Conservation (phyloP, 2,797 vertebrate species). For the Lagodon rhomboides region DNA sequence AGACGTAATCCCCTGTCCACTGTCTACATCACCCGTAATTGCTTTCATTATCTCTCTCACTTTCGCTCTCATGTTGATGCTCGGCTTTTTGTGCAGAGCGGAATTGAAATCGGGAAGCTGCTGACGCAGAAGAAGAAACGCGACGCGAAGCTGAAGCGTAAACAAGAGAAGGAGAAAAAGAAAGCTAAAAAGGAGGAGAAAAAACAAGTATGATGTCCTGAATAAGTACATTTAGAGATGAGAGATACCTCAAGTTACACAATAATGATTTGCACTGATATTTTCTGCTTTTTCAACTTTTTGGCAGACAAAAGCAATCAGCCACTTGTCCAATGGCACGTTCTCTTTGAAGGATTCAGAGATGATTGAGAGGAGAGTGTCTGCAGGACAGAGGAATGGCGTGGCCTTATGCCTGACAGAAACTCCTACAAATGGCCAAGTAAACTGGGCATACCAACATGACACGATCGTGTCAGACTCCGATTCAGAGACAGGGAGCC, state of each 20-base stretch:
- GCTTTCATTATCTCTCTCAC: conserved; percentile 55
- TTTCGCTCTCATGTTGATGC: conserved; percentile 42
- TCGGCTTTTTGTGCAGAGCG: conserved; percentile 82
- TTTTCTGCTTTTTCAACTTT: neutral
- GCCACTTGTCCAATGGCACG: conserved; percentile 9
- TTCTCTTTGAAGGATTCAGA: conserved; percentile 19
- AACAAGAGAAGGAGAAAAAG: conserved; percentile 80
- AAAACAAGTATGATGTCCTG: conserved; percentile 68
- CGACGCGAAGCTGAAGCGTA: conserved; percentile 81
- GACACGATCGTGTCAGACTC: conserved; percentile 51
- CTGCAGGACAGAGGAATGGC: conserved; percentile 28
- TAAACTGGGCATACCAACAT: conserved; percentile 73
- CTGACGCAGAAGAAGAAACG: conserved; percentile 88
- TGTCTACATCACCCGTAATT: conserved; percentile 32
- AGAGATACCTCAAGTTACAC: neutral
- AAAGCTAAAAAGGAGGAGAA: conserved; percentile 79
- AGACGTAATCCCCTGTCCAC: conserved; percentile 25
- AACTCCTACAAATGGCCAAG: conserved; percentile 31
- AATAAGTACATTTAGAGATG: neutral
- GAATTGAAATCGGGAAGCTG: conserved; percentile 87
- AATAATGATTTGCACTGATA: neutral
- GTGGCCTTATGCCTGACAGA: conserved; percentile 12
- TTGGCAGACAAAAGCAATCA: conserved; percentile 32
- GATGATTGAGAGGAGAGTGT: conserved; percentile 4
- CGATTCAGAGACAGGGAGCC: conserved; percentile 32